Conservation (phyloP, 2,113 vertebrate genomes). For the Andinoacara biseriatus region DNA sequence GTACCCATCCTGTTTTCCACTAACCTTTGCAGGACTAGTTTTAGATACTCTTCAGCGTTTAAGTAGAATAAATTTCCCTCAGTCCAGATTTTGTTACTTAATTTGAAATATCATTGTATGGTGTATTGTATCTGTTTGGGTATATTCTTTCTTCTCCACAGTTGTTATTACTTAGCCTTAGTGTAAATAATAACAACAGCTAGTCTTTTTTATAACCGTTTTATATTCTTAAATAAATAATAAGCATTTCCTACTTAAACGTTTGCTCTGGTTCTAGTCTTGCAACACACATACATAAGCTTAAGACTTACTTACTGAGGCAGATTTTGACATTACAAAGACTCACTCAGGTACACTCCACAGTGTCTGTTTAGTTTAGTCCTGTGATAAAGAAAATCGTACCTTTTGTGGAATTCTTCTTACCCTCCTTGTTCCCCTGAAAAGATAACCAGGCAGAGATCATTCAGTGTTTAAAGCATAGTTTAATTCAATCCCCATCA, state of each 20-base stretch:
- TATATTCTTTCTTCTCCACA: neutral
- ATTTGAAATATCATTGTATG: neutral
- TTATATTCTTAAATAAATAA: neutral
- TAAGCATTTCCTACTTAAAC: no score
- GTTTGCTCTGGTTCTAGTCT: neutral
- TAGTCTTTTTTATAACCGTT: neutral
- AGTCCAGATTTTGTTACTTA: neutral
- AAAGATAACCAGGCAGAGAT: neutral
- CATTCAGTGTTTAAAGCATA: neutral
- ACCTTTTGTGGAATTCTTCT: constrained; percentile 79
- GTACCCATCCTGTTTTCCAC: neutral
- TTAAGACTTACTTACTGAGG: neutral
- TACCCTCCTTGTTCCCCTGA: constrained; percentile 74
- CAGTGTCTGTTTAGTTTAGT: neutral
- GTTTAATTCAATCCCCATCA: neutral
- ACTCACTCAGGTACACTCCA: neutral
- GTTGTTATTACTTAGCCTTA: neutral
- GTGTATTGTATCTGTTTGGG: neutral
- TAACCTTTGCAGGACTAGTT: neutral
- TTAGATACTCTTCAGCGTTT: neutral
- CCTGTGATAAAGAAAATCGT: neutral
- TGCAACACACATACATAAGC: neutral
- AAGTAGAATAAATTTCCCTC: neutral
- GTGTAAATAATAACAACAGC: no score
- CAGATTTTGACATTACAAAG: neutral